Evolutionary conservation across 2,888 invertebrate species (phyloP), one percentile per base, ranked within the genome.

Genomic region (Chirona hameri): DNA sequence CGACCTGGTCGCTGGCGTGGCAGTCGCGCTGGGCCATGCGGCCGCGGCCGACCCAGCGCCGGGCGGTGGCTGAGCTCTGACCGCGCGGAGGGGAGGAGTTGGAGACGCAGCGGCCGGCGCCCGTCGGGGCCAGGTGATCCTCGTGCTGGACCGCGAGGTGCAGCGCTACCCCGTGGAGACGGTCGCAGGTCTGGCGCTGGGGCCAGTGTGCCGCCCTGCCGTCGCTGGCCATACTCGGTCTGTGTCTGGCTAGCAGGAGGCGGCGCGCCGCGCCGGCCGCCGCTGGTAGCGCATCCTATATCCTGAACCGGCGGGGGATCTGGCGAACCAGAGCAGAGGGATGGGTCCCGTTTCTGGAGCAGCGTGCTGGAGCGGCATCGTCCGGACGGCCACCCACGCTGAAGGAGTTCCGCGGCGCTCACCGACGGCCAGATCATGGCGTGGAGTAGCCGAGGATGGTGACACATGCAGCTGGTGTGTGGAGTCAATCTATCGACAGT

Each of bases 181-280:
- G 84, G 88, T 95, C 83, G 91, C 92, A 0, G 88, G 92, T 24
- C 86, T 95, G 21, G 88, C 89, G 83, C 88, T 90, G 24, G 92
- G 93, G 81, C 92, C 93, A 0, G 92, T 94, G 0, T 91, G 92
- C 0, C 89, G 96, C 83, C n/a, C 91, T 95, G 87, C 93, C 94
- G 65, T 95, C 94, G 31, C 84, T 90, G 27, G 86, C 88, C 82
- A 86, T 88, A 84, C 86, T 90, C 48, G 86, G 86, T 7, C 86
- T 87, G 55, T 46, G 46, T 57, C 24, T 65, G 55, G 29, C 69
- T 60, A 12, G 31, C 84, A 2, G 82, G 84, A 21, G 82, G 81
- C 21, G 76, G 83, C 57, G 48, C 80, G 18, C 81, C 81, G 29
- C 84, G 84, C n/a, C 81, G 82, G 2, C 14, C 55, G 24, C 76